Percentiles rank a stretch among this genome's conserved stretches.
phyloP scores from a whole-genome alignment of 2,888 invertebrate species.

The Tiliacea citrago region DNA sequence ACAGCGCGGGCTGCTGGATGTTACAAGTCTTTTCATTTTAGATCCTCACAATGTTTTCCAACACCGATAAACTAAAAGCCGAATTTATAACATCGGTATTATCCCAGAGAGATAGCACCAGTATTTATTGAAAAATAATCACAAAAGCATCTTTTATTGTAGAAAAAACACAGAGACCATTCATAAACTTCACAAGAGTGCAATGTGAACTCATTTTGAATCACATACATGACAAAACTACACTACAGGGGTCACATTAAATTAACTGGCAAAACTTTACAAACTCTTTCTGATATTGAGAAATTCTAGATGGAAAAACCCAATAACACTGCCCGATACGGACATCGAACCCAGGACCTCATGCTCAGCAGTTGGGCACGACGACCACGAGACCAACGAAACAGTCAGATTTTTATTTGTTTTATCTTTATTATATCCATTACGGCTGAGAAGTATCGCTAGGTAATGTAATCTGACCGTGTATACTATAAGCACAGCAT shows the following conservation, averaged over 20 bases:
- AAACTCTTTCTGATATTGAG: no score
- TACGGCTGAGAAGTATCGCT: background rate
- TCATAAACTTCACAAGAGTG: background rate
- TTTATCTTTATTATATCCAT: no score
- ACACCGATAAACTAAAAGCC: background rate
- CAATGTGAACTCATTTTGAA: background rate
- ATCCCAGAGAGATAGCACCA: background rate
- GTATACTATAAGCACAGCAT: background rate
- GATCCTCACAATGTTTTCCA: background rate
- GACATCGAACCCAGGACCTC: no score
- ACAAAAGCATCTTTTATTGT: constrained; percentile 1
- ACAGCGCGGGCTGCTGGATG: background rate
- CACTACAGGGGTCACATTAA: background rate
- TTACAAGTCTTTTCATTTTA: background rate
- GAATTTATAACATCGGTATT: background rate
- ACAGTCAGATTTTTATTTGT: no score
- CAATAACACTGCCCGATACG: no score
- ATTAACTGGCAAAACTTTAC: background rate
- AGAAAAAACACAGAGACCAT: background rate
- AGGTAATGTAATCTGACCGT: background rate
- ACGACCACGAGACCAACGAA: no score
- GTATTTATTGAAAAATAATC: background rate
- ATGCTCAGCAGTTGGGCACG: no score
- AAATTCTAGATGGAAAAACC: no score
- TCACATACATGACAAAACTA: background rate